phyloP scores from a whole-genome alignment of 1,140 invertebrate species.

The Anoplolepis gracilipes region DNA sequence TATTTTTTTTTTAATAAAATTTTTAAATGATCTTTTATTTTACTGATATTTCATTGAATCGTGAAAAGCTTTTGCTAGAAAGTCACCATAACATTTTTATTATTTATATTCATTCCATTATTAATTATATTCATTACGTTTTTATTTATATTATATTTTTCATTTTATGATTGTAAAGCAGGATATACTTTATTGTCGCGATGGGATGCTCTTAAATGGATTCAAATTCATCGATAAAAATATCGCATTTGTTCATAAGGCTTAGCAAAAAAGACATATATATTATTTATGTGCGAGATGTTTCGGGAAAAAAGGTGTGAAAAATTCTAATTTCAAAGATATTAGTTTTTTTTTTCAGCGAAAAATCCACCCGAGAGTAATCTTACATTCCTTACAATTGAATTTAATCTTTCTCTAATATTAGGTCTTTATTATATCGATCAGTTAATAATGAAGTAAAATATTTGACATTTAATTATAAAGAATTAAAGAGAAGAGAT shows the following conservation, averaged over 20 bases:
- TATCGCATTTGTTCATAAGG: neutral
- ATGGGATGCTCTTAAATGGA: neutral
- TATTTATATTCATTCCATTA: neutral
- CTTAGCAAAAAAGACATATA: neutral
- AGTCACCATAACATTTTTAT: neutral
- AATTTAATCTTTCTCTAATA: neutral
- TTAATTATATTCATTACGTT: neutral
- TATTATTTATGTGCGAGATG: neutral
- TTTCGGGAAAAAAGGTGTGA: neutral
- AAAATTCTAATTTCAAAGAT: neutral
- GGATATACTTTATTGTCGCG: conserved; percentile 36
- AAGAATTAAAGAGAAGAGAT: neutral
- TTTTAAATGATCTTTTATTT: neutral
- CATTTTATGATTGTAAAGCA: neutral
- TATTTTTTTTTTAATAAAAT: neutral
- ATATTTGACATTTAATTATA: neutral
- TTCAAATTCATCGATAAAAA: neutral
- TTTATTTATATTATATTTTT: too few relatives aligned
- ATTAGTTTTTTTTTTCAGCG: neutral
- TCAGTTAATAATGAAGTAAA: neutral
- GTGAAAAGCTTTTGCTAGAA: neutral
- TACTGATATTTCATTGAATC: neutral
- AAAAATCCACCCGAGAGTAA: neutral
- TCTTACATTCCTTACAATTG: neutral
- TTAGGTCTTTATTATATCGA: neutral